These are phyloP conservation scores for Prolemur simus DNA, from an alignment of 2,113 vertebrate species.

Conservation along the genomic window DNA sequence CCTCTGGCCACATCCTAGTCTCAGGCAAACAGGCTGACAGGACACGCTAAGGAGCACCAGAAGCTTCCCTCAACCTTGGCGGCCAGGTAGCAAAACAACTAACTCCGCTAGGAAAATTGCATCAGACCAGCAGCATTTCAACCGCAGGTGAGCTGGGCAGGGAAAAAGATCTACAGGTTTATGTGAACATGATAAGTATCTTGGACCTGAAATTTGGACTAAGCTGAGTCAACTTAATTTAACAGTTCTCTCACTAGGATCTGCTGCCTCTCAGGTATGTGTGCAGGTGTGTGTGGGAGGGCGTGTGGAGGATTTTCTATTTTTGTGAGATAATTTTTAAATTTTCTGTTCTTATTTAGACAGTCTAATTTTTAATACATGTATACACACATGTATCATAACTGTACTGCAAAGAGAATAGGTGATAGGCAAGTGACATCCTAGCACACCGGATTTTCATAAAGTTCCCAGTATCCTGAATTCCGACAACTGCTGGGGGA, in stretches of 20 bases:
- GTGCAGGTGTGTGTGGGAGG: accelerated
- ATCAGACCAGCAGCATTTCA: neutral
- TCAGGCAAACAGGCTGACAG: neutral
- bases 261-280: neutral
- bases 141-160: neutral
- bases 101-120: accelerated
- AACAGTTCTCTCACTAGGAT: neutral
- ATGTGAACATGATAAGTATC: neutral
- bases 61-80: neutral
- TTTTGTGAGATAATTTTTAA: neutral
- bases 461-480: neutral
- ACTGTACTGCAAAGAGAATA: neutral
- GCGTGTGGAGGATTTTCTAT: neutral
- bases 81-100: neutral
- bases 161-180: neutral
- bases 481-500: too few species aligned
- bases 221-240: neutral
- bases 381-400: neutral
- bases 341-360: neutral
- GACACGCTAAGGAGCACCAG: neutral
- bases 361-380: neutral
- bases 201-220: neutral
- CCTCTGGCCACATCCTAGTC: neutral
- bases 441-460: too few species aligned
- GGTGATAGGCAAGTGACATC: neutral